phyloP scores from a whole-genome alignment of 2,797 vertebrate species.

The Enteromius unitaeniatus region DNA sequence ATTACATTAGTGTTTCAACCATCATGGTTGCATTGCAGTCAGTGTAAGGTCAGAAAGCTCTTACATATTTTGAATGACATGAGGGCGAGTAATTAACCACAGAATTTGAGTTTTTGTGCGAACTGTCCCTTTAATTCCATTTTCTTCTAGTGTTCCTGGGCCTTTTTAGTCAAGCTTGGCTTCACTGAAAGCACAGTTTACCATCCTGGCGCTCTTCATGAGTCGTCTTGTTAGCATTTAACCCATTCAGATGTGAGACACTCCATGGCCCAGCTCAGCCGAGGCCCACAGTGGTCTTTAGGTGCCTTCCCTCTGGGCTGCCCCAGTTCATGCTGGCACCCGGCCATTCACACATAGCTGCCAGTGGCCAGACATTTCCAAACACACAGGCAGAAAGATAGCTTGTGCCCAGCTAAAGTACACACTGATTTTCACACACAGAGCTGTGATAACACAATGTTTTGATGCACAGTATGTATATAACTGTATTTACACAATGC shows the following conservation, averaged over 20 bases:
- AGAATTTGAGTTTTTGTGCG: not conserved
- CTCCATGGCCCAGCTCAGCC: slow-evolving; percentile 4
- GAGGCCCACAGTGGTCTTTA: slow-evolving; percentile 45
- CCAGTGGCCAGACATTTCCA: slow-evolving; percentile 28
- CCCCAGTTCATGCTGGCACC: slow-evolving; percentile 17
- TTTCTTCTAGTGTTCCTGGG: not conserved
- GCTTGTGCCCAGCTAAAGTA: slow-evolving; percentile 21
- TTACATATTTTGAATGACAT: not conserved
- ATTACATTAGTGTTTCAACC: too few species aligned
- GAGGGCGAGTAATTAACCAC: not conserved
- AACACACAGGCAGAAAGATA: slow-evolving; percentile 26
- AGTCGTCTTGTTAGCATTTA: slow-evolving; percentile 46
- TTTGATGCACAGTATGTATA: not conserved
- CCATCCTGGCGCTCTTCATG: slow-evolving; percentile 25
- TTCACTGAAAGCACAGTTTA: not conserved
- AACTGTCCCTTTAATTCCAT: not conserved
- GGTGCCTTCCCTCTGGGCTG: slow-evolving; percentile 33
- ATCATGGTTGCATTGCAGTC: too few species aligned
- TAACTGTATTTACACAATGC: not conserved
- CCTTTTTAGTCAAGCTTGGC: not conserved
- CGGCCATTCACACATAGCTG: slow-evolving; percentile 32
- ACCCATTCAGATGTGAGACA: slow-evolving; percentile 15
- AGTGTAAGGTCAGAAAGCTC: too few species aligned
- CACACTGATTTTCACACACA: slow-evolving; percentile 36
- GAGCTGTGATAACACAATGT: not conserved